Base-by-base conservation (phyloP, 2,888 invertebrate species). In the Pyrochroa serraticornis region DNA sequence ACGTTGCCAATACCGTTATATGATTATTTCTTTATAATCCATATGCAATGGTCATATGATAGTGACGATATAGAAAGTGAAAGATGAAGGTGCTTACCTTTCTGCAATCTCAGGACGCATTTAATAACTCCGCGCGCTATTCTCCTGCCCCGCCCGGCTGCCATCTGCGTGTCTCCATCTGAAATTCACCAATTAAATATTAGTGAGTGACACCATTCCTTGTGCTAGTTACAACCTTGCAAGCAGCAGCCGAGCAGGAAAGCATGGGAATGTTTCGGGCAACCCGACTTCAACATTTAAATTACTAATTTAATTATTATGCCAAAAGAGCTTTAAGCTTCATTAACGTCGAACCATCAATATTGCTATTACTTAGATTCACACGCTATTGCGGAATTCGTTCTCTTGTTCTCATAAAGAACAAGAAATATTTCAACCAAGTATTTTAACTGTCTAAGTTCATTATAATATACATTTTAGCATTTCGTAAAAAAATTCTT, bases 81-180 rank as follows among this genome's bases (percentile, higher is more conserved):
- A 22, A 22, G 22, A 5, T 22, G 2, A 22, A 22, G 22, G 22
- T 22, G 22, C 68, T 70, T 72, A 73, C 73, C 73, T 73, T 74
- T 74, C 41, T 66, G 65, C 45, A 73, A 68, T 36, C 71, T 66
- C 57, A 69, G 66, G 53, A 72, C 70, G 56, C 73, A 74, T 67
- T 73, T 73, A 65, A 73, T 68, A 50, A 75, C 69, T 54, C 71
- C 67, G 50, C 71, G 68, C 58, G 71, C 69, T 59, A 75, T 67
- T 64, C 68, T 65, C 56, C 66, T 62, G 42, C 71, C 68, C 67
- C 71, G 68, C 70, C 69, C 71, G 68, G 69, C 65, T 59, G 68
- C 64, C 55, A 59, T 46, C 54, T 62, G 68, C 54, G 62, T 58
- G 49, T 68, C 68, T 52, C 65, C 69, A 72, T 74, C 74, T 74